A percentile compares a stretch with the other conserved stretches of the same genome.
phyloP scores from a whole-genome alignment of 2,888 invertebrate genomes.

The Hyposoter didymator region DNA sequence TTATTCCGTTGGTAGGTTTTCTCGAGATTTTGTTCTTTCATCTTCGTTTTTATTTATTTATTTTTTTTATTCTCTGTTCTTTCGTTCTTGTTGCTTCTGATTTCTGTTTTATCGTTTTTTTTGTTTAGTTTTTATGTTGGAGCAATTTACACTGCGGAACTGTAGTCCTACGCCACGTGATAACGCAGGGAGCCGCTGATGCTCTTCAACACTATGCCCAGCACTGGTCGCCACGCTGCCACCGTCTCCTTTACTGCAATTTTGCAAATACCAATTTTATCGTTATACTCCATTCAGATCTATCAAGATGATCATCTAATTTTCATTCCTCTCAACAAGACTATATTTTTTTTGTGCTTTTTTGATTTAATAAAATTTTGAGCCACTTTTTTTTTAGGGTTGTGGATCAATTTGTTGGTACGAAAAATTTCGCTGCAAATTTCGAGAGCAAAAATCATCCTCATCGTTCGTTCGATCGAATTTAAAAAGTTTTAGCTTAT shows the following conservation, averaged over 20 bases:
- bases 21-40: constrained; percentile 37
- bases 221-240: constrained; percentile 84
- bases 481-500: too few species aligned
- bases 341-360: neutral
- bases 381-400: neutral
- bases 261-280: constrained; percentile 36
- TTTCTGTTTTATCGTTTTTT: constrained; percentile 51
- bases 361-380: neutral
- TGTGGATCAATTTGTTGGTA: neutral
- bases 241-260: constrained; percentile 87
- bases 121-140: constrained; percentile 54
- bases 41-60: constrained; percentile 43
- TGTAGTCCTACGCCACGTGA: constrained; percentile 82
- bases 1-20: constrained; percentile 46
- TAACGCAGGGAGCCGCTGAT: constrained; percentile 80
- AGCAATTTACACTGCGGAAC: constrained; percentile 73
- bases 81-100: constrained; percentile 32
- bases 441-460: too few species aligned
- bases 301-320: too few species aligned
- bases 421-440: too few species aligned
- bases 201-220: constrained; percentile 79
- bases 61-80: constrained; percentile 31
- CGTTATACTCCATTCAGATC: neutral
- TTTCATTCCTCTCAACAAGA: too few species aligned
- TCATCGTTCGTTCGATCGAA: too few species aligned